Conservation (phyloP, 2,888 invertebrate species). For the Cyclophora albipunctata region DNA sequence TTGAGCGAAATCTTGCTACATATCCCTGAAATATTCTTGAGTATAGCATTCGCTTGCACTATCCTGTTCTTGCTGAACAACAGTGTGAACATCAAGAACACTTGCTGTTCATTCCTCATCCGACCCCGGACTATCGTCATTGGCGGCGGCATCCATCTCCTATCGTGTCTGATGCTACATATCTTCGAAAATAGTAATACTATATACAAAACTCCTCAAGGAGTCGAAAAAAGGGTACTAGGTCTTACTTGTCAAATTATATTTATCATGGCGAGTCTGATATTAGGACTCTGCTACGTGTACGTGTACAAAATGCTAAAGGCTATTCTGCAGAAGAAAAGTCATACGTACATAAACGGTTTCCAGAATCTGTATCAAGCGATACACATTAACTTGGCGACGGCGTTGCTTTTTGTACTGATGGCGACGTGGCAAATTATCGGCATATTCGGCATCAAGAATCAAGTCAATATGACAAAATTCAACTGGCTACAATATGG, state of each 20-base stretch:
- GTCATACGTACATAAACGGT: conserved; percentile 86
- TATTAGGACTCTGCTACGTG: conserved; percentile 88
- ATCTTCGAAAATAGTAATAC: conserved; percentile 80
- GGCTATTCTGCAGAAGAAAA: conserved; percentile 83
- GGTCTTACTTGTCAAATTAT: conserved; percentile 88
- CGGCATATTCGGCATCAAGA: conserved; percentile 73
- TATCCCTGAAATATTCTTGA: conserved; percentile 89
- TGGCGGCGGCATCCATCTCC: conserved; percentile 85
- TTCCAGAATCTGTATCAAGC: conserved; percentile 89
- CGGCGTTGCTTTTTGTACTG: conserved; percentile 88
- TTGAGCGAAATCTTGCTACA: conserved; percentile 89
- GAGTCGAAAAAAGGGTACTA: conserved; percentile 76
- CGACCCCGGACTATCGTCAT: conserved; percentile 86
- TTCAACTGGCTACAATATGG: conserved; percentile 94
- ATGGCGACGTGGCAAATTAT: conserved; percentile 90
- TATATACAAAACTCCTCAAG: conserved; percentile 59
- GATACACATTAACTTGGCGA: conserved; percentile 91
- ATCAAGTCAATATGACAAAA: conserved; percentile 76
- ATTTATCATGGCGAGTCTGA: conserved; percentile 88
- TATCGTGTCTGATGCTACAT: conserved; percentile 88
- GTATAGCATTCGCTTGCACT: conserved; percentile 91
- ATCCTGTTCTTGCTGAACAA: conserved; percentile 89
- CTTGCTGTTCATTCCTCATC: conserved; percentile 80
- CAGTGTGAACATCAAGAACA: conserved; percentile 84
- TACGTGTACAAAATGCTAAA: conserved; percentile 88